Conservation (phyloP, 37 sponge, comb jelly and placozoan genomes). For the Ephydatia muelleri region DNA sequence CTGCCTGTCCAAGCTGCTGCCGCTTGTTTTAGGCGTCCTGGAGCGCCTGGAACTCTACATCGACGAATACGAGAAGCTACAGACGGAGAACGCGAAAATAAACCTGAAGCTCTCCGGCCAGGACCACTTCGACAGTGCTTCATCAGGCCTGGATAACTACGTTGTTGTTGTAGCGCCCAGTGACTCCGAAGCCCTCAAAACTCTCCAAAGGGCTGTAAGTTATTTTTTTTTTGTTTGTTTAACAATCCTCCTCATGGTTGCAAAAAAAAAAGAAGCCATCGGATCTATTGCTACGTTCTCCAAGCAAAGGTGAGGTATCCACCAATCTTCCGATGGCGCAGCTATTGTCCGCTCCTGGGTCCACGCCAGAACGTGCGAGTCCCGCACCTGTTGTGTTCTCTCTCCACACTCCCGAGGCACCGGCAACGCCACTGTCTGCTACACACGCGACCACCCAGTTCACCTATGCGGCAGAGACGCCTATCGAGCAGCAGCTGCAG, state of each 20-base stretch:
- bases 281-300: neutral
- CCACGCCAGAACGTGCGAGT: no score
- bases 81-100: constrained; percentile 22
- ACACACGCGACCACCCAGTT: no score
- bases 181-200: neutral
- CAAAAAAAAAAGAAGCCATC: constrained; percentile 3
- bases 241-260: neutral
- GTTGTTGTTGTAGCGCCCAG: no score
- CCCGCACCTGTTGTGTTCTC: no score
- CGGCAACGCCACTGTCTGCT: no score
- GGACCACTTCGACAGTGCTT: neutral
- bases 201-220: neutral
- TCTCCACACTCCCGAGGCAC: no score
- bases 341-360: no score
- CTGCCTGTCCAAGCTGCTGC: constrained; percentile 23
- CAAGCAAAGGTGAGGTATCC: no score
- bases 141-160: neutral
- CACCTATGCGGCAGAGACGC: no score
- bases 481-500: no score
- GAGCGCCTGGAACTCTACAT: constrained; percentile 62
- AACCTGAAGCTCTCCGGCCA: constrained; percentile 30
- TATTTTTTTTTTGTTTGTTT: neutral
- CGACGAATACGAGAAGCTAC: constrained; percentile 47
- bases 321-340: no score
- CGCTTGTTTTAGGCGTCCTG: constrained; percentile 52